Percentiles rank a stretch among this genome's conserved stretches.
Evolutionary conservation across 2,113 vertebrate genomes (phyloP).

Genomic region (Agelaius tricolor): DNA sequence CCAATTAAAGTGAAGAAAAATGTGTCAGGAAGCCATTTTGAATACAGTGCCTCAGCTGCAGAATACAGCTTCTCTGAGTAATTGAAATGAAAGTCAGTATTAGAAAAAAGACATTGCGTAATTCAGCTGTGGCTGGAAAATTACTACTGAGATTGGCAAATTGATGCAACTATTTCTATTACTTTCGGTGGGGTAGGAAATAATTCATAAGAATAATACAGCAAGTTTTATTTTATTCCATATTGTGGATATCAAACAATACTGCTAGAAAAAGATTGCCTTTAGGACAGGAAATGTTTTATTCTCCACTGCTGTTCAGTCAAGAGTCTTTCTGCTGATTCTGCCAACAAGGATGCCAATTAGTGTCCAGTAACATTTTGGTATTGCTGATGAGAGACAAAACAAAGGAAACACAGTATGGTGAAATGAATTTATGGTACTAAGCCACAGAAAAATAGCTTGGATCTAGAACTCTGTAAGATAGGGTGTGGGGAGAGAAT

Average conservation of each 20-base stretch:
- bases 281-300: conserved; percentile 5
- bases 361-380: conserved; percentile 33
- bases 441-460: neutral
- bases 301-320: neutral
- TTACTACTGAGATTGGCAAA: neutral
- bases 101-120: neutral
- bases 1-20: conserved; percentile 50
- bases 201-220: neutral
- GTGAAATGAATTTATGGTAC: neutral
- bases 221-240: conserved; percentile 3
- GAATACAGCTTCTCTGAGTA: neutral
- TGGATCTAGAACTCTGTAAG: neutral
- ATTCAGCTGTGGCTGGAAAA: neutral
- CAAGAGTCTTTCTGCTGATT: neutral
- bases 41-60: conserved; percentile 6
- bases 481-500: neutral
- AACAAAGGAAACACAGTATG: neutral
- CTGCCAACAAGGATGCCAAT: conserved; percentile 25
- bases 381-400: neutral
- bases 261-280: neutral
- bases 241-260: conserved; percentile 6
- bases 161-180: neutral
- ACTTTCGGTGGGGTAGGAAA: neutral
- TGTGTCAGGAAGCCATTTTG: conserved; percentile 38
- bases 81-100: neutral